These are phyloP conservation scores for Marronus borbonicus DNA, from an alignment of 2,888 invertebrate genomes.

Conservation along the genomic window DNA sequence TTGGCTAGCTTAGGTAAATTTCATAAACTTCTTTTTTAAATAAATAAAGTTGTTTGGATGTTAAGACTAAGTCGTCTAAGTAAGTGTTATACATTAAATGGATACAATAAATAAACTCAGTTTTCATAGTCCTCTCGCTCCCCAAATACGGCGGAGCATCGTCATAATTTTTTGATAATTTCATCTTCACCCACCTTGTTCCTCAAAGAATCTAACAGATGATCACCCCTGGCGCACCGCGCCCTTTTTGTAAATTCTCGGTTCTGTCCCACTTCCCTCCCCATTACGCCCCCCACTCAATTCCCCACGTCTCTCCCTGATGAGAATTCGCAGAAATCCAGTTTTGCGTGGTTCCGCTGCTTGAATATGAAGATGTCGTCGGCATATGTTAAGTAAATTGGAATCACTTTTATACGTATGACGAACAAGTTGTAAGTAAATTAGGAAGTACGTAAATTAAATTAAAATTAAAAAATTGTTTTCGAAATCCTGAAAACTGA, in stretches of 20 bases:
- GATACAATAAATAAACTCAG: too few relatives aligned
- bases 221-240: too few relatives aligned
- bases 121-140: too few relatives aligned
- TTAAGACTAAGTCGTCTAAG: slow-evolving; percentile 5
- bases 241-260: slow-evolving; percentile 17
- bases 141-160: too few relatives aligned
- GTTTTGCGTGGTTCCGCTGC: slow-evolving; percentile 42
- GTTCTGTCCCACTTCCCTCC: neutral
- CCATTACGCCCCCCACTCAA: neutral
- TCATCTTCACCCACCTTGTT: too few relatives aligned
- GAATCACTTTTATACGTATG: slow-evolving; percentile 48
- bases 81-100: neutral
- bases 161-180: too few relatives aligned
- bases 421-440: slow-evolving; percentile 43
- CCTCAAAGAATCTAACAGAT: too few relatives aligned
- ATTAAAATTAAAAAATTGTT: slow-evolving; percentile 33
- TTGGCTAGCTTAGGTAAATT: slow-evolving; percentile 13
- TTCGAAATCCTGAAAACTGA: slow-evolving; percentile 42
- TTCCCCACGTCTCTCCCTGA: slow-evolving; percentile 28
- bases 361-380: slow-evolving; percentile 46
- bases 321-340: slow-evolving; percentile 28
- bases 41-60: slow-evolving; percentile 19
- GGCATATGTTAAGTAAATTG: slow-evolving; percentile 30
- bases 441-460: slow-evolving; percentile 29
- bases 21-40: slow-evolving; percentile 1